Evolutionary conservation across 1,140 invertebrate genomes (phyloP).

Genomic region (Apocrypta bakeri): DNA sequence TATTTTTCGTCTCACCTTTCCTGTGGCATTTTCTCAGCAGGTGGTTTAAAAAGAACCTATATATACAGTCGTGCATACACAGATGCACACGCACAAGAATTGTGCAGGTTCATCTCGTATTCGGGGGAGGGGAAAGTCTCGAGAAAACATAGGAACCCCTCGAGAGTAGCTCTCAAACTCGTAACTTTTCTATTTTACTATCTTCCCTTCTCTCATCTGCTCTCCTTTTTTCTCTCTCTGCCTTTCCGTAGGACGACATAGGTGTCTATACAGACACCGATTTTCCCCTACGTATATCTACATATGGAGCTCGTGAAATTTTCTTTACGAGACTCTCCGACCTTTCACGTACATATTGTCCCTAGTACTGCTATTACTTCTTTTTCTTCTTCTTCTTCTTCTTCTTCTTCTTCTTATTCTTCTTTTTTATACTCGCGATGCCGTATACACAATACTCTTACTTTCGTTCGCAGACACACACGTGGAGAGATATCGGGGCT

Average conservation of each 20-base stretch:
- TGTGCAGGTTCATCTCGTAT: conserved; percentile 7
- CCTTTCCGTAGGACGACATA: too few species aligned
- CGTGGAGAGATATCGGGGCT: not conserved
- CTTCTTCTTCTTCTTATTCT: too few species aligned
- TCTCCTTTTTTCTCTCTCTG: not conserved
- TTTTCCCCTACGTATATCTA: not conserved
- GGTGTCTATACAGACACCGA: too few species aligned
- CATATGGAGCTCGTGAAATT: conserved; percentile 11
- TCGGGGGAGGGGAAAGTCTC: not conserved
- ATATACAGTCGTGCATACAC: too few species aligned
- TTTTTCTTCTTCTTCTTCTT: not conserved
- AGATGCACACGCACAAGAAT: not conserved
- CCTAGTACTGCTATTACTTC: not conserved
- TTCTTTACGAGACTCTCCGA: not conserved
- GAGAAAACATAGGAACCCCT: not conserved
- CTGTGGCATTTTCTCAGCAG: conserved; percentile 41
- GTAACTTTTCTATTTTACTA: conserved; percentile 48
- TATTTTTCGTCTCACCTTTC: conserved; percentile 33
- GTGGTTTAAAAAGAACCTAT: conserved; percentile 19
- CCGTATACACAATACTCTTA: too few species aligned
- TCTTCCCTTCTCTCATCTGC: not conserved
- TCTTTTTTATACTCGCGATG: too few species aligned
- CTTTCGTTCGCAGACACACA: too few species aligned
- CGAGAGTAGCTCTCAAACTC: conserved; percentile 20
- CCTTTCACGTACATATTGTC: not conserved